These are phyloP conservation scores for Pristionchus exspectatus DNA, from an alignment of 2,888 invertebrate genomes.

Conservation along the genomic window DNA sequence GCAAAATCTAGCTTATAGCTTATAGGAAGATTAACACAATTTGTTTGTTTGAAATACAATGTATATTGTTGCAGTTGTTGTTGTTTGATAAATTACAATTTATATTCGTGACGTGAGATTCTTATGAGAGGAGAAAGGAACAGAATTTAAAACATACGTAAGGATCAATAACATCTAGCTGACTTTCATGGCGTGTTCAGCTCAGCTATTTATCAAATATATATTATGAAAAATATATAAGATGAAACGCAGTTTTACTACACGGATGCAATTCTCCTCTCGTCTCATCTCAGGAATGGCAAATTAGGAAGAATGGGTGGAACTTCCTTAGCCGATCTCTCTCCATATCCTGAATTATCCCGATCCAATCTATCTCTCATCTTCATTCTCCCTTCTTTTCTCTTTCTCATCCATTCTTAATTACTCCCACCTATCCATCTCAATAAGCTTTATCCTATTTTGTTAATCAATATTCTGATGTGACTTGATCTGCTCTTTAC, in stretches of 20 bases:
- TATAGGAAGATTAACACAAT: too few species aligned
- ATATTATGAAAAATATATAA: too few species aligned
- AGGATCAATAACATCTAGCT: too few species aligned
- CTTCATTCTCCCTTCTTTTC: constrained; percentile 6
- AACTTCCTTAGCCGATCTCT: constrained; percentile 48
- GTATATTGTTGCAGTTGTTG: too few species aligned
- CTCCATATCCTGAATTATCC: constrained; percentile 29
- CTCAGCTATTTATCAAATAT: too few species aligned
- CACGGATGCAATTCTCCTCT: not conserved
- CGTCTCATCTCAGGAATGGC: constrained; percentile 17
- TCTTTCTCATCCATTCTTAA: constrained; percentile 42
- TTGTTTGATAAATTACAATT: too few species aligned
- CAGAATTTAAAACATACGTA: too few species aligned
- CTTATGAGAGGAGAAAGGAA: too few species aligned
- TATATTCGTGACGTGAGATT: too few species aligned
- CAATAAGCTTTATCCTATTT: not conserved
- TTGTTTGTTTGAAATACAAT: too few species aligned
- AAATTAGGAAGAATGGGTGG: constrained; percentile 45
- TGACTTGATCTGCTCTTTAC: not conserved
- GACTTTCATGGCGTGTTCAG: too few species aligned
- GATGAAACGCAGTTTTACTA: not conserved
- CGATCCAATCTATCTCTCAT: constrained; percentile 16
- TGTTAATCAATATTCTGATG: not conserved
- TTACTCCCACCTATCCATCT: constrained; percentile 12
- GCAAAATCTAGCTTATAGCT: too few species aligned